Evolutionary conservation across 2,797 vertebrate genomes (phyloP).

Genomic region (Poecilia velifera): DNA sequence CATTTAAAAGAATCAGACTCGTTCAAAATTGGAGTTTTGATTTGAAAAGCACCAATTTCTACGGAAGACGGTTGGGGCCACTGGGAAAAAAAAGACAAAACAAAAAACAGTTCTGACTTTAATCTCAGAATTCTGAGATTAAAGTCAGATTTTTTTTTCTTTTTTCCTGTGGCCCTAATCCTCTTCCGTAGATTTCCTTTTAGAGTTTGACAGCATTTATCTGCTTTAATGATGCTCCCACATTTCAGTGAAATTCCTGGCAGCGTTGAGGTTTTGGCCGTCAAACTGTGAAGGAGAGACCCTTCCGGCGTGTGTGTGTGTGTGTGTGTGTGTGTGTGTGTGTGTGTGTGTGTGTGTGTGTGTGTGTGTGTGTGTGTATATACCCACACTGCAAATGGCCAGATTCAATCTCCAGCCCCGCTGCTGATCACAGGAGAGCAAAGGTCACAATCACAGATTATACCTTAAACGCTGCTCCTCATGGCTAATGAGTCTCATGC

Average conservation of each 20-base stretch:
- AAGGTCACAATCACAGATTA: conserved; percentile 50
- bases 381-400: conserved; percentile 3
- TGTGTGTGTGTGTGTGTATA: neutral
- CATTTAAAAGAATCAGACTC: neutral
- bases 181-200: conserved; percentile 29
- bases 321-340: neutral
- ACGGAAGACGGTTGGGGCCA: too few species aligned
- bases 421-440: conserved; percentile 27
- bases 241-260: conserved; percentile 72
- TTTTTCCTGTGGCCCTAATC: too few species aligned
- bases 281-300: conserved; percentile 59
- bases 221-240: conserved; percentile 53
- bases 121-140: too few species aligned
- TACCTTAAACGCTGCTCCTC: conserved; percentile 23
- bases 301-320: neutral
- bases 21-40: conserved; percentile 1
- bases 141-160: too few species aligned
- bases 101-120: too few species aligned
- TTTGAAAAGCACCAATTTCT: conserved; percentile 17
- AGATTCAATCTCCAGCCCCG: conserved; percentile 21
- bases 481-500: conserved; percentile 14
- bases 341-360: neutral
- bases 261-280: conserved; percentile 68
- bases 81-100: too few species aligned
- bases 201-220: conserved; percentile 59